phyloP scores from a whole-genome alignment of 2,797 vertebrate species.

The Muscicapa striata region DNA sequence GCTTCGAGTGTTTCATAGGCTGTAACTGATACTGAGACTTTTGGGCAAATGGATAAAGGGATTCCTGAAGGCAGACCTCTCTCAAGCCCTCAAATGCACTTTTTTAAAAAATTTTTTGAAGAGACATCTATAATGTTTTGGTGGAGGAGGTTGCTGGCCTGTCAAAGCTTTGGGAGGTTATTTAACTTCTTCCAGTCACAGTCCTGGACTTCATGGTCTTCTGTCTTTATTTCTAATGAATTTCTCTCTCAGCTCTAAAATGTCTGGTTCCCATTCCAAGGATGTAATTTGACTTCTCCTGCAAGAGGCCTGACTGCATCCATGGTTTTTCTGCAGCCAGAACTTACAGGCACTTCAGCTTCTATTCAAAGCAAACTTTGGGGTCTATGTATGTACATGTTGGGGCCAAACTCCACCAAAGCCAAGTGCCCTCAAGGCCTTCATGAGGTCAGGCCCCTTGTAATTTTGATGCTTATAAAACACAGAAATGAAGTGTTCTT shows the following conservation, averaged over 20 bases:
- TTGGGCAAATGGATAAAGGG: slow-evolving; percentile 60
- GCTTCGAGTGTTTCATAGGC: slow-evolving; percentile 31
- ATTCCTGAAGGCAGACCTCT: slow-evolving; percentile 57
- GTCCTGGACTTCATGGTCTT: not conserved
- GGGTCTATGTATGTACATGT: not conserved
- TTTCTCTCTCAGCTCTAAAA: slow-evolving; percentile 40
- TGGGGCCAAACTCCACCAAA: not conserved
- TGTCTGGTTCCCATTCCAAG: slow-evolving; percentile 48
- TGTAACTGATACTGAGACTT: slow-evolving; percentile 48
- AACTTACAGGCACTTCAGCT: not conserved
- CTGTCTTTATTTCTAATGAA: slow-evolving; percentile 15
- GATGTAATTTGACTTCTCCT: slow-evolving; percentile 30
- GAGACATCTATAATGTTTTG: slow-evolving; percentile 32
- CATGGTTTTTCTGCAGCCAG: not conserved
- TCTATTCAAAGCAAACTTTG: not conserved
- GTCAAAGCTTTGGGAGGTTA: not conserved
- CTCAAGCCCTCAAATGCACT: slow-evolving; percentile 21
- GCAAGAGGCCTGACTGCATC: not conserved
- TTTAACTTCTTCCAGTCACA: slow-evolving; percentile 43
- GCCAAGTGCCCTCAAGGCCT: not conserved
- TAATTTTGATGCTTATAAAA: not conserved
- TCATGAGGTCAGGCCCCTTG: not conserved
- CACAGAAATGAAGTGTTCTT: not conserved
- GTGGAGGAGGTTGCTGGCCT: slow-evolving; percentile 37
- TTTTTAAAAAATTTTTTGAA: not conserved